Evolutionary conservation across 2,113 vertebrate species (phyloP).

Genomic region (Laticauda laticaudata): DNA sequence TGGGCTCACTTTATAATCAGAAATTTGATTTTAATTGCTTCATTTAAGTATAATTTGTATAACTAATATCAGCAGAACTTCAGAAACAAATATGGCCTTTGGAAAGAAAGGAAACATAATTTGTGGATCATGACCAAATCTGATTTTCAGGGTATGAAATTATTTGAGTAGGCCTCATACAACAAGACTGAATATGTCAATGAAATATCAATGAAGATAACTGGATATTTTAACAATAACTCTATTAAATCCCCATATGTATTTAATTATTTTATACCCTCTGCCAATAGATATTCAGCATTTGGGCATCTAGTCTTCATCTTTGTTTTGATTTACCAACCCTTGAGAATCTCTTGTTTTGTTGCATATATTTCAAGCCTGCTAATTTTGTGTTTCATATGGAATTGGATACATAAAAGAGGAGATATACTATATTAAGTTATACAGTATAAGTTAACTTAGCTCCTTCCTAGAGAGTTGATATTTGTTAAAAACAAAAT

Average conservation of each 20-base stretch:
- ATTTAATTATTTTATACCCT: not conserved
- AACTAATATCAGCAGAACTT: not conserved
- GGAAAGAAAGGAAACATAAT: not conserved
- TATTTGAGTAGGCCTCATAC: not conserved
- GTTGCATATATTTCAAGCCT: not conserved
- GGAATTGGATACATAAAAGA: not conserved
- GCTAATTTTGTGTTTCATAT: not conserved
- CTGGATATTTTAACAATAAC: not conserved
- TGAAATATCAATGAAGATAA: not conserved
- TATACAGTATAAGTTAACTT: not conserved
- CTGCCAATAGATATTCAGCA: not conserved
- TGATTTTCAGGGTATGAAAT: not conserved
- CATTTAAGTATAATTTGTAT: not conserved
- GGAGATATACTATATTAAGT: not conserved
- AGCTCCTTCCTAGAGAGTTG: not conserved
- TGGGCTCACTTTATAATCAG: not conserved
- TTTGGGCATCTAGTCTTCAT: not conserved
- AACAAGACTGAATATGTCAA: not conserved
- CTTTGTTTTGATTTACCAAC: not conserved
- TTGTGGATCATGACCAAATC: not conserved
- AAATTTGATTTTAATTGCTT: not conserved
- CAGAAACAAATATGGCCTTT: not conserved
- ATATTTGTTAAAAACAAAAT: not conserved
- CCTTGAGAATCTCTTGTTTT: not conserved
- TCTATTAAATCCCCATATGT: not conserved